A percentile compares a stretch with the other conserved stretches of the same genome.
phyloP scores from a whole-genome alignment of 2,797 vertebrate genomes.

The Oreonectes daqikongensis region DNA sequence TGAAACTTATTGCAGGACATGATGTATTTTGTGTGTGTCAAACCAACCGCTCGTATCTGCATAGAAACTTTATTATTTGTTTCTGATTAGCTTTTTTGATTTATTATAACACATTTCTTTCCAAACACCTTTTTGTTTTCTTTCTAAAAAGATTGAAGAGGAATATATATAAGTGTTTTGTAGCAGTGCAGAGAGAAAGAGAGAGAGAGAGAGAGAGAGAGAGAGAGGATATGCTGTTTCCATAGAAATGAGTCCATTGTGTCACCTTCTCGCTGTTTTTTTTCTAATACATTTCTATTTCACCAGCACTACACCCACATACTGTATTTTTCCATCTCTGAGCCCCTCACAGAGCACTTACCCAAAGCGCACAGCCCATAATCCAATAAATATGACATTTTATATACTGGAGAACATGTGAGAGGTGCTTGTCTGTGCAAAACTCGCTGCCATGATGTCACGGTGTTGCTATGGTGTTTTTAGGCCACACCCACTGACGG shows the following conservation, averaged over 20 bases:
- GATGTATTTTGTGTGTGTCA: background rate
- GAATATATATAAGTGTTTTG: background rate
- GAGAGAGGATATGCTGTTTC: conserved; percentile 72
- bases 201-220: background rate
- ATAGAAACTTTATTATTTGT: background rate
- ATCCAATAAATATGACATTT: conserved; percentile 18
- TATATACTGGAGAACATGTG: background rate
- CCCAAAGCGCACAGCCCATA: background rate
- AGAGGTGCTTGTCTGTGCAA: background rate
- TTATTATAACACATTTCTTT: background rate
- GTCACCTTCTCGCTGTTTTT: conserved; percentile 60
- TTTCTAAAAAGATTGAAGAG: no score
- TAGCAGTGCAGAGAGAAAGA: conserved; percentile 35
- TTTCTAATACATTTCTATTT: conserved; percentile 62
- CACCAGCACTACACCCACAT: conserved; percentile 50
- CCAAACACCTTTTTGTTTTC: background rate
- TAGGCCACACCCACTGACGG: background rate
- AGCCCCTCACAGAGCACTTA: background rate
- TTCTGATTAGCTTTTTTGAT: background rate
- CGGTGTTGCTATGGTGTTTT: background rate
- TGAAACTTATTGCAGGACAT: conserved; percentile 14
- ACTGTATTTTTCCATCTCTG: conserved; percentile 52
- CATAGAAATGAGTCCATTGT: conserved; percentile 74
- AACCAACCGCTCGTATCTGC: background rate
- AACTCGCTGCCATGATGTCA: conserved; percentile 1